phyloP scores from a whole-genome alignment of 2,113 vertebrate species.

The Genyomyrus donnyi region DNA sequence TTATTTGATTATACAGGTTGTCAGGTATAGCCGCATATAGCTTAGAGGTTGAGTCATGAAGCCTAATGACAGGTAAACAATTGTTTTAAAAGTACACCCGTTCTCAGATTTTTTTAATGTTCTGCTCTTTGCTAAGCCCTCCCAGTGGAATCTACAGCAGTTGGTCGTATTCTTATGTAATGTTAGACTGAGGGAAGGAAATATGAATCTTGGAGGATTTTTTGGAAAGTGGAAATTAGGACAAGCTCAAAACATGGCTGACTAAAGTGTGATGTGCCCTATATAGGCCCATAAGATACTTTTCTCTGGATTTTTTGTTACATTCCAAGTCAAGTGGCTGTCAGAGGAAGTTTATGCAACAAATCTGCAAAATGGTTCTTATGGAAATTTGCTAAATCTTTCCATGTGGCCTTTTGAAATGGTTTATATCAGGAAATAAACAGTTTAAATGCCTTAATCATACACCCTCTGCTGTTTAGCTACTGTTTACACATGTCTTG shows the following conservation, averaged over 20 bases:
- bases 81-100: background rate
- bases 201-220: background rate
- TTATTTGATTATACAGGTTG: background rate
- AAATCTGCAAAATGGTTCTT: background rate
- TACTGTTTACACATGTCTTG: background rate
- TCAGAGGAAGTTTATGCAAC: background rate
- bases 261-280: background rate
- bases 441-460: background rate
- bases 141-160: background rate
- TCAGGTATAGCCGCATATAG: background rate
- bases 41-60: background rate
- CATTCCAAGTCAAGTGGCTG: background rate
- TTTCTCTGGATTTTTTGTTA: background rate
- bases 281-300: background rate
- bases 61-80: background rate
- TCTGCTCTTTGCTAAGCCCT: background rate
- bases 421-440: background rate
- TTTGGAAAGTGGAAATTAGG: background rate
- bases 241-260: background rate
- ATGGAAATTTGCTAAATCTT: background rate
- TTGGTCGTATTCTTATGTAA: background rate
- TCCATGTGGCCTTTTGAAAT: background rate
- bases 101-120: background rate
- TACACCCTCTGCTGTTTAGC: background rate
- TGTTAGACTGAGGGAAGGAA: background rate